phyloP scores from a whole-genome alignment of 2,113 vertebrate genomes.

The Nestor notabilis region DNA sequence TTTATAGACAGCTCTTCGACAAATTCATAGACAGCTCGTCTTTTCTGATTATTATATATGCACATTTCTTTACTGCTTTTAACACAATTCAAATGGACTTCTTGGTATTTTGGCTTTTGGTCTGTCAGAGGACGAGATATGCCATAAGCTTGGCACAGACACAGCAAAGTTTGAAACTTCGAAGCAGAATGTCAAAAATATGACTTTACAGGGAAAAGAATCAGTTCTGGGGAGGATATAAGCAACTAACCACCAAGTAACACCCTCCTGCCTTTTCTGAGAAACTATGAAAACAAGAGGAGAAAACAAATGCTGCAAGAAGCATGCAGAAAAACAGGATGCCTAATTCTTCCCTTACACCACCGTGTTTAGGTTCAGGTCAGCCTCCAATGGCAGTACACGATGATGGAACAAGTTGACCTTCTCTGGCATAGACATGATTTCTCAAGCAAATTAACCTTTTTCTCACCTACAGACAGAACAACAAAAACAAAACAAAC shows the following conservation, averaged over 20 bases:
- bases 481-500: slow-evolving; percentile 70
- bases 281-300: not conserved
- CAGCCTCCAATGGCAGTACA: slow-evolving; percentile 39
- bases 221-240: not conserved
- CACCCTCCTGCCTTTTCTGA: not conserved
- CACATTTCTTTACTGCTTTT: not conserved
- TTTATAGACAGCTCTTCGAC: too few relatives aligned
- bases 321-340: slow-evolving; percentile 15
- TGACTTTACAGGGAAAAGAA: not conserved
- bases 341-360: slow-evolving; percentile 40
- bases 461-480: slow-evolving; percentile 63
- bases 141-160: not conserved
- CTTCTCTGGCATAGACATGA: slow-evolving; percentile 67
- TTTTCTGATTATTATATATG: not conserved
- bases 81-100: rapidly evolving
- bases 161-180: not conserved
- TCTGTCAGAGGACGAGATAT: not conserved
- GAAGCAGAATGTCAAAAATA: not conserved
- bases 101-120: not conserved
- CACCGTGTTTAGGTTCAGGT: not conserved
- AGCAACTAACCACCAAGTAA: not conserved
- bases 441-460: slow-evolving; percentile 73
- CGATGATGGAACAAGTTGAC: slow-evolving; percentile 69
- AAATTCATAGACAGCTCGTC: not conserved
- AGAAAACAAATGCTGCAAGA: not conserved